Percentiles rank a stretch among this genome's conserved stretches.
Evolutionary conservation across 35 echinoderm and acorn worm genomes (phyloP).

Genomic region (Ophioderma brevispina): DNA sequence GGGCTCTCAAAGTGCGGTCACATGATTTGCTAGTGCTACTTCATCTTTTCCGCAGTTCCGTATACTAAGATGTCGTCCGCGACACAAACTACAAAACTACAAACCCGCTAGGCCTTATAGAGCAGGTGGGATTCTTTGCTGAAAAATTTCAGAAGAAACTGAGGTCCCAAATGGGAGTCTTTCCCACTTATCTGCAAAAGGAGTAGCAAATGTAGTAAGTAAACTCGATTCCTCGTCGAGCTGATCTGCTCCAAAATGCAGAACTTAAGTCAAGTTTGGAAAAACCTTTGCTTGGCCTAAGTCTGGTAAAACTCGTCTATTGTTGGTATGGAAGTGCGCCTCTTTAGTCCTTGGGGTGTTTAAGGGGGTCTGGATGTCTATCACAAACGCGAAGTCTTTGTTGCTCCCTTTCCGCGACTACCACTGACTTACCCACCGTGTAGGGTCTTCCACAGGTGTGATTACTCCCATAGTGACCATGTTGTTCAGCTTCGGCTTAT

Average conservation of each 20-base stretch:
- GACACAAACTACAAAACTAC: constrained; percentile 5
- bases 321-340: constrained; percentile 36
- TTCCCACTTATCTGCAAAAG: constrained; percentile 27
- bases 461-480: constrained; percentile 52
- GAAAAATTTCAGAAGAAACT: constrained; percentile 34
- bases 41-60: constrained; percentile 3
- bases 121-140: constrained; percentile 18
- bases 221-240: constrained; percentile 44
- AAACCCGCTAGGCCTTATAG: constrained; percentile 2
- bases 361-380: constrained; percentile 62
- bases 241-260: constrained; percentile 45
- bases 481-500: constrained; percentile 59
- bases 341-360: constrained; percentile 46
- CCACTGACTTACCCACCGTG: constrained; percentile 66
- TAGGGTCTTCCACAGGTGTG: constrained; percentile 60
- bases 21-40: constrained; percentile 35
- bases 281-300: constrained; percentile 41
- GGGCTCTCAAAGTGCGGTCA: constrained; percentile 40
- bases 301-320: constrained; percentile 45
- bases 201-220: constrained; percentile 33
- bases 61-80: constrained; percentile 62
- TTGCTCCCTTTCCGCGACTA: constrained; percentile 33
- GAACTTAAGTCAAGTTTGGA: constrained; percentile 33
- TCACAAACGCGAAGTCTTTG: constrained; percentile 46
- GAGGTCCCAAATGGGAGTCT: constrained; percentile 43